A percentile compares a stretch with the other conserved stretches of the same genome.
phyloP scores from a whole-genome alignment of 2,113 vertebrate genomes.

The Passer domesticus region DNA sequence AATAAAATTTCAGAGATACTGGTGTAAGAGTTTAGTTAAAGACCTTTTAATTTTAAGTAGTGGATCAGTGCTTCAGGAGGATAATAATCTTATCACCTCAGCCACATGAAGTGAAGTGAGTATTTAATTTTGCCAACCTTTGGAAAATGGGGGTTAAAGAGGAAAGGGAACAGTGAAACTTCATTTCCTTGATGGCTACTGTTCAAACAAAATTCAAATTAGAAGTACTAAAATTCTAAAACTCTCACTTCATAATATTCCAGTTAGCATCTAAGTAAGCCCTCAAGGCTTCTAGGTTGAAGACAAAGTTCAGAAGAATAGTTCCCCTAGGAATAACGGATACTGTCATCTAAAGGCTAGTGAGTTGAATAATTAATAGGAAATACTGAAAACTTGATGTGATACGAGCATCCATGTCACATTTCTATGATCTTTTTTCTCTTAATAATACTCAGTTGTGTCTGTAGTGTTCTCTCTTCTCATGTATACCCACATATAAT shows the following conservation, averaged over 20 bases:
- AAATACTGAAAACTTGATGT: background rate
- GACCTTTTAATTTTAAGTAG: background rate
- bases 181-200: background rate
- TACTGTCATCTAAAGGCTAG: background rate
- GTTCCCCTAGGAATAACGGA: background rate
- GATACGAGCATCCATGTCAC: background rate
- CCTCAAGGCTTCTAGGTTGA: constrained; percentile 25
- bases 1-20: background rate
- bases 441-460: background rate
- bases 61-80: background rate
- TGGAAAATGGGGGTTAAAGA: background rate
- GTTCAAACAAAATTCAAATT: background rate
- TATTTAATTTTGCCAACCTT: background rate
- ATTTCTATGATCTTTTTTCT: background rate
- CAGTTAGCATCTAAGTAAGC: constrained; percentile 4
- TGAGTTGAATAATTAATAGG: constrained; percentile 29
- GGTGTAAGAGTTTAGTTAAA: background rate
- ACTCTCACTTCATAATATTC: background rate
- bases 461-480: background rate
- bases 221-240: background rate
- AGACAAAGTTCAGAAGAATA: constrained; percentile 6
- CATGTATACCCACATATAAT: background rate
- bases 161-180: background rate
- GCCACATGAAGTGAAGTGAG: background rate
- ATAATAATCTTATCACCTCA: background rate